These are phyloP conservation scores for Drosophila antonietae DNA, from an alignment of 2,888 invertebrate species.

Conservation along the genomic window DNA sequence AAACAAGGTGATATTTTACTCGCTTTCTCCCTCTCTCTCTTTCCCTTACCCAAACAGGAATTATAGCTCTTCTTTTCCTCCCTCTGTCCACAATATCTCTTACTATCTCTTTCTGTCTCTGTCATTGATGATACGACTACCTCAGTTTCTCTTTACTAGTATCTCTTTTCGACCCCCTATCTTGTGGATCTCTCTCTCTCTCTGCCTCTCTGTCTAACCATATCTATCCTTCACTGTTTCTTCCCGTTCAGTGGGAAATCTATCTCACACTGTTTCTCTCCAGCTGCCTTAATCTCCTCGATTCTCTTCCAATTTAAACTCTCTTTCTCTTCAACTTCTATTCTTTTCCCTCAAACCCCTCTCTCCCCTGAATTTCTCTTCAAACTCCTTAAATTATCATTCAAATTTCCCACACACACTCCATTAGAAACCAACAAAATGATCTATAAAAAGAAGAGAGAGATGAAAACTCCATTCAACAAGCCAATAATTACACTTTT, in stretches of 20 bases:
- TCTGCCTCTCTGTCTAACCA: no score
- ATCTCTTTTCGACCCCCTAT: no score
- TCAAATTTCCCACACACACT: slow-evolving; percentile 4
- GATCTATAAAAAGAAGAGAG: slow-evolving; percentile 1
- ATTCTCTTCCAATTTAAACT: background rate
- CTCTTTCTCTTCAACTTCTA: background rate
- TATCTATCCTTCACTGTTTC: no score
- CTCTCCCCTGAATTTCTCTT: background rate
- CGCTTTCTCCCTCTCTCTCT: background rate
- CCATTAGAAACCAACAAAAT: slow-evolving; percentile 7
- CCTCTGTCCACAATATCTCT: no score
- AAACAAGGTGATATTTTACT: background rate
- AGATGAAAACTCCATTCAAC: background rate
- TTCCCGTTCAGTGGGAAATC: no score
- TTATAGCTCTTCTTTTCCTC: no score
- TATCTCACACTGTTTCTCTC: background rate
- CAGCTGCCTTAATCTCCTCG: background rate
- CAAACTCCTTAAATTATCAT: slow-evolving; percentile 2
- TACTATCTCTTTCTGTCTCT: no score
- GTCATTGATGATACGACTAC: no score
- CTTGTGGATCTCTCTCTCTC: no score
- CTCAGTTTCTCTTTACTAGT: no score
- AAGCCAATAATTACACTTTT: slow-evolving; percentile 1
- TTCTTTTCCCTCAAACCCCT: background rate
- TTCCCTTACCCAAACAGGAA: no score